These are phyloP conservation scores for Oreochromis grahami DNA, from an alignment of 2,797 vertebrate genomes.

Conservation along the genomic window DNA sequence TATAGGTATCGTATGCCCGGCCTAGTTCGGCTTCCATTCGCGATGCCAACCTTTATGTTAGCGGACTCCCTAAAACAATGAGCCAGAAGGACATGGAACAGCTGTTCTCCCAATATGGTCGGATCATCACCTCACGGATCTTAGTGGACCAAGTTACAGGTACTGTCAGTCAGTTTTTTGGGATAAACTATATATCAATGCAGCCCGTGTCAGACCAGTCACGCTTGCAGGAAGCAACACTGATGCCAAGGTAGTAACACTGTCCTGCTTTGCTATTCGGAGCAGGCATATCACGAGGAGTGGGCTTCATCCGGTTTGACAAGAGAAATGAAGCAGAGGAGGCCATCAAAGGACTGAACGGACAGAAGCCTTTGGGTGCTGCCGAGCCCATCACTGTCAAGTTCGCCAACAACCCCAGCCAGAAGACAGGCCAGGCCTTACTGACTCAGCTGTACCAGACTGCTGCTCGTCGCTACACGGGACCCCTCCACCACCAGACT, in stretches of 20 bases:
- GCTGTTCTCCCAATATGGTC: slow-evolving; percentile 93
- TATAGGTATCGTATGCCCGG: slow-evolving; percentile 91
- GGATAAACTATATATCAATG: neutral
- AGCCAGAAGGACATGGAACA: slow-evolving; percentile 98
- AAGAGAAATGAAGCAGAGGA: slow-evolving; percentile 96
- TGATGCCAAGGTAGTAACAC: slow-evolving; percentile 65
- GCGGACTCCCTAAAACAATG: slow-evolving; percentile 94
- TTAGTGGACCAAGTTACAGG: slow-evolving; percentile 91
- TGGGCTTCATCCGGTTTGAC: slow-evolving; percentile 97
- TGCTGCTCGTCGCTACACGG: slow-evolving; percentile 88
- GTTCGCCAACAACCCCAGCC: slow-evolving; percentile 96
- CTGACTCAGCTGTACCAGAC: slow-evolving; percentile 96
- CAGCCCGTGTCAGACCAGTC: neutral
- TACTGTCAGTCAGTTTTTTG: slow-evolving; percentile 34
- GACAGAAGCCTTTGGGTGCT: slow-evolving; percentile 92
- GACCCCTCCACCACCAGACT: slow-evolving; percentile 92
- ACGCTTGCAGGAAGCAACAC: neutral
- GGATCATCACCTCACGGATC: slow-evolving; percentile 96
- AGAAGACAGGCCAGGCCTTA: slow-evolving; percentile 93
- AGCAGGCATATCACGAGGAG: slow-evolving; percentile 92
- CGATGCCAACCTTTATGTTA: slow-evolving; percentile 95
- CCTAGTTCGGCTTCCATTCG: slow-evolving; percentile 95
- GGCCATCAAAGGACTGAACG: slow-evolving; percentile 94
- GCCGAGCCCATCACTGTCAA: slow-evolving; percentile 96
- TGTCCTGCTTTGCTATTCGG: slow-evolving; percentile 50